Conservation (phyloP, 2,797 vertebrate genomes). For the Sebastes itinus region DNA sequence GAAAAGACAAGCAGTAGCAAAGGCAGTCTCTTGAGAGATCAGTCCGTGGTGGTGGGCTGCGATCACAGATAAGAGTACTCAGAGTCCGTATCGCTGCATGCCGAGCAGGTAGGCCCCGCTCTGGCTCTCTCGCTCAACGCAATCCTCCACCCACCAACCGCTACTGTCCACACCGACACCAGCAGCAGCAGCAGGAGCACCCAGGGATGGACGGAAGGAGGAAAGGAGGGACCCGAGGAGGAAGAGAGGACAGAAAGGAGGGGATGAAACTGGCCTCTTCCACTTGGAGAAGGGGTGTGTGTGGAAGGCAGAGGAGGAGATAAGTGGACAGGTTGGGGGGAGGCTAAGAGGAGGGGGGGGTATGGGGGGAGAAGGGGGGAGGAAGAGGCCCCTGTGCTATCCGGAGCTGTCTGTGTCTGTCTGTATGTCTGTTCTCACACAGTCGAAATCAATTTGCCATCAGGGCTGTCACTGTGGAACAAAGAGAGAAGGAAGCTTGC, state of each 20-base stretch:
- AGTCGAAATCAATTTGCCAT: conserved; percentile 99
- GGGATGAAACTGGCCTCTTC: conserved; percentile 85
- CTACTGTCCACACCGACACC: conserved; percentile 83
- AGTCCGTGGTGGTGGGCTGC: conserved; percentile 72
- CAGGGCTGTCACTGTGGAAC: conserved; percentile 96
- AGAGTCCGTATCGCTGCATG: conserved; percentile 84
- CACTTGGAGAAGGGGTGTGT: conserved; percentile 82
- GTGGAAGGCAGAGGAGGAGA: conserved; percentile 76
- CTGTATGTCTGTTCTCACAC: conserved; percentile 95
- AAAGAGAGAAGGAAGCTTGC: conserved; percentile 94
- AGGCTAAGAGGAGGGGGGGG: conserved; percentile 72
- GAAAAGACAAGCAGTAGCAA: conserved; percentile 83
- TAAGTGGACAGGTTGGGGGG: conserved; percentile 65
- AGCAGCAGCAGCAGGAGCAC: conserved; percentile 76
- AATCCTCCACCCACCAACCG: conserved; percentile 87
- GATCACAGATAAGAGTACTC: conserved; percentile 74
- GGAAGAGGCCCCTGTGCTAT: conserved; percentile 85
- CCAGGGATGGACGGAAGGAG: conserved; percentile 77
- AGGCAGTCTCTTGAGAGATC: conserved; percentile 81
- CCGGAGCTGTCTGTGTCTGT: conserved; percentile 89
- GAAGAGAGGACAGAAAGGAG: conserved; percentile 86
- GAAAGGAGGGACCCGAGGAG: conserved; percentile 80
- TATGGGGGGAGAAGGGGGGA: conserved; percentile 61
- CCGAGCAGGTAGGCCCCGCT: conserved; percentile 82
- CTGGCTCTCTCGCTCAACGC: conserved; percentile 81